Evolutionary conservation across 2,113 vertebrate species (phyloP), one percentile per base, ranked within the genome.

Genomic region (Daphoenositta chrysoptera): DNA sequence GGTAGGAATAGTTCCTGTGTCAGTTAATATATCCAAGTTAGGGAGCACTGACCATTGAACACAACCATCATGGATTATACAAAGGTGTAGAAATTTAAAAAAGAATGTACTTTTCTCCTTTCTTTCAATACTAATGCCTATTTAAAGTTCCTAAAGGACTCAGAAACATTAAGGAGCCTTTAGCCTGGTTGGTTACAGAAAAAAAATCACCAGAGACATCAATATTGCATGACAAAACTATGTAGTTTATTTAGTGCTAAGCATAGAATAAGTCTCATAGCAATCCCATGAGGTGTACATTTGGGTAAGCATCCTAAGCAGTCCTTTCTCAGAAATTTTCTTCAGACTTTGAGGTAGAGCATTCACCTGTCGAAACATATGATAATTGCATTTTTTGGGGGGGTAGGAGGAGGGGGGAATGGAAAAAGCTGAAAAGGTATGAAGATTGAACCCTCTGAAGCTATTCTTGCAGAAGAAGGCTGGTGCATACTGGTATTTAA

Each of bases 301-400:
- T 76, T 86, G 13, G 11, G 33, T 33, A 53, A 65, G 19, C 22
- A 53, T 50, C 20, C 15, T 48, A 81, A 88, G 20, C 11, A 77
- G n/a, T 30, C 22, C 31, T 86, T 89, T 61, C 31, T 65, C 9
- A 65, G 56, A 66, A 68, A 77, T 30, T 48, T 86, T 20, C 7
- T 65, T 28, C 11, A 61, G 20, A 33, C n/a, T 69, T 83, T 80
- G 19, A 83, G 21, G 7, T 60, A 14, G 11, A 83, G 28, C 14
- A 37, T 47, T 90, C 48, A 48, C 4, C 40, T 68, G 17, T 31
- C 61, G 8, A 42, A 84, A 79, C 5, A 73, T 12, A 7, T 31
- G 10, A 57, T 23, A 42, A 5, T 42, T 22, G 6, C 13, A 22
- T 0, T 17, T n/a, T n/a, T n/a, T n/a, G n/a, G n/a, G n/a, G n/a